Base-by-base conservation (phyloP, 2,113 vertebrate species). In the Microcebus lehilahytsara region DNA sequence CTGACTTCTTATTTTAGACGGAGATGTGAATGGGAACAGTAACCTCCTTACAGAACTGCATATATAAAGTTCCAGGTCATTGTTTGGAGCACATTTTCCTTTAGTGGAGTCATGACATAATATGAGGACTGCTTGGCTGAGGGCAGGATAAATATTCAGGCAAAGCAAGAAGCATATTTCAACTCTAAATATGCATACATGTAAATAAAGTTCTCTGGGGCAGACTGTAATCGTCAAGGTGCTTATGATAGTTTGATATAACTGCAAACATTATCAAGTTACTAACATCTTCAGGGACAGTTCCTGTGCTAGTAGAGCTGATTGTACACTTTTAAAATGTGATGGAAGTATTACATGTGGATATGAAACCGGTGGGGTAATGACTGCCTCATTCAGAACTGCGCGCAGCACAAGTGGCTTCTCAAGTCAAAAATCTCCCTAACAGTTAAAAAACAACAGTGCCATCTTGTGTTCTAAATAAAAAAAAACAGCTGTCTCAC, bases 381-480 rank as follows among this genome's bases (percentile, higher is more conserved):
- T n/a, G 32, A 64, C 3, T 17, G 72, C n/a, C 56, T 91, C 9
- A 25, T 46, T 93, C 56, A 23, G 72, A 77, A 58, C 10, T 49
- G 32, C 11, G 22, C 17, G 42, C 27, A 16, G 34, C 19, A 11
- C 19, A 27, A 14, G 58, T 0, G 2, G 30, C 62, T 80, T 85
- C 51, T 22, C 5, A 20, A 11, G 67, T 27, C 5, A 67, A 75
- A 32, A 64, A 16, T 8, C 56, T 80, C 34, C 60, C 40, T 17
- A 42, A 94, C 40, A 23, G 30, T 12, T 89, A 98, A 98, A 97
- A 97, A 85, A 95, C 97, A 96, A 97, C 42, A 98, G 58, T 83
- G 98, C 98, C 99, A 99, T 93, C 99, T 98, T 93, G 97, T 95
- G 98, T 96, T 87, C 9, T 12, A 6, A 71, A 40, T 16, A 58